Evolutionary conservation across 1,140 invertebrate genomes (phyloP), one percentile per base, ranked within the genome.

Genomic region (Drosophila parvula): DNA sequence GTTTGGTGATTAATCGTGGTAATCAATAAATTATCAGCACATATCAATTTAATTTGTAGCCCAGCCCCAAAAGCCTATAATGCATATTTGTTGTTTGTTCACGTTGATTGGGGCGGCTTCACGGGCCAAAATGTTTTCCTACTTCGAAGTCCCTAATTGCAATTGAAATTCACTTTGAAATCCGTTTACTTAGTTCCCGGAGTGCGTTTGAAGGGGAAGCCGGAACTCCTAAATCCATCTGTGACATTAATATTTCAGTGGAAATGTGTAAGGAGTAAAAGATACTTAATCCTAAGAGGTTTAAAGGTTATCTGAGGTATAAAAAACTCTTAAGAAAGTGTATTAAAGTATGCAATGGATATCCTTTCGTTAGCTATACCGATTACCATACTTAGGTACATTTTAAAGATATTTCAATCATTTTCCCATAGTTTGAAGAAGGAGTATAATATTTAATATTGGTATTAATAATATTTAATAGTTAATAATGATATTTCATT

Each of bases 1-100:
- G 48, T 11, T 36, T 43, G 69, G 71, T 80, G 81, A 83, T 83
- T 84, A 83, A 84, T 81, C 50, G 73, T 32, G 48, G 62, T 67
- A 80, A 77, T 84, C 81, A 84, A 80, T 84, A 80, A 68, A 74
- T 83, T 84, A 83, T 83, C 81, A 80, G 73, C 73, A 64, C 73
- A 47, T 84, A 84, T 84, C 71, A 84, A 77, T 77, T 77, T 45
- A 84, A 71, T 76, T 76, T 63, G 53, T 60, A 44, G 71, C 30
- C 79, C 14, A n/a, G 22, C 41, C 41, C 53, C 48, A 36, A 58
- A 60, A 47, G 44, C 18, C 36, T 27, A 57, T 70, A 76, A 71
- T 76, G 58, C 55, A 38, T 62, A 78, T 82, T 81, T 63, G 74
- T 78, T 74, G 78, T 48, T 70, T 70, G 63, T 36, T 53, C 7